Evolutionary conservation across 2,113 vertebrate species (phyloP), one percentile per base, ranked within the genome.

Genomic region (Pelodiscus sinensis): DNA sequence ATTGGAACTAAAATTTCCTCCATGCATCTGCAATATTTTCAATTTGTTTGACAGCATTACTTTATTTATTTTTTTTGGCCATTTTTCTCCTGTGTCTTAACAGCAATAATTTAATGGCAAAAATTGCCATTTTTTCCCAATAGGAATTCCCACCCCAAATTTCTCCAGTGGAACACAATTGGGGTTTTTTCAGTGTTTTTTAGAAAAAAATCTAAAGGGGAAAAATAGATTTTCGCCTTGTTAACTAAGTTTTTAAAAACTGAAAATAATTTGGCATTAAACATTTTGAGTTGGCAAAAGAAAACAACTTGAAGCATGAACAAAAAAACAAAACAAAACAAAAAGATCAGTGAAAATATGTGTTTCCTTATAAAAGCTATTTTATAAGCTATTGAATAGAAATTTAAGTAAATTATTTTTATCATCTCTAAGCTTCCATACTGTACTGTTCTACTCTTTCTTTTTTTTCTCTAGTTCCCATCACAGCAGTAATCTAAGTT

Each of bases 401-500:
- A 62, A 29, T 27, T 14, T 62, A 62, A 62, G 25, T 14, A 62
- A 71, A 71, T 71, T 71, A 35, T 71, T 71, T 68, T 71, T 14
- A 71, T 71, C 16, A 68, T 31, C 65, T 35, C 65, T 35, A 35
- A 71, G 19, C 31, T 71, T 77, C 71, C 73, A 77, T 82, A 81
- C 87, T 11, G 50, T 92, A 38, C 54, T 96, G 7, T 88, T 62
- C 79, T 3, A 79, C 8, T 13, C 2, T 89, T 62, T 62, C 25
- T 60, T 60, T 60, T 60, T 62, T 60, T 60, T 62, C 22, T 62
- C 27, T 12, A 24, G 25, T 25, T 62, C 58, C 12, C 12, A 27
- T 62, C 58, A 62, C 25, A 62, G 25, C 12, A 29, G 92, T 94
- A 79, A 81, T 94, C 89, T 89, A 95, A 77, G 44, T 38, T 56